Evolutionary conservation across 2,888 invertebrate species (phyloP).

Genomic region (Thymelicus acteon): DNA sequence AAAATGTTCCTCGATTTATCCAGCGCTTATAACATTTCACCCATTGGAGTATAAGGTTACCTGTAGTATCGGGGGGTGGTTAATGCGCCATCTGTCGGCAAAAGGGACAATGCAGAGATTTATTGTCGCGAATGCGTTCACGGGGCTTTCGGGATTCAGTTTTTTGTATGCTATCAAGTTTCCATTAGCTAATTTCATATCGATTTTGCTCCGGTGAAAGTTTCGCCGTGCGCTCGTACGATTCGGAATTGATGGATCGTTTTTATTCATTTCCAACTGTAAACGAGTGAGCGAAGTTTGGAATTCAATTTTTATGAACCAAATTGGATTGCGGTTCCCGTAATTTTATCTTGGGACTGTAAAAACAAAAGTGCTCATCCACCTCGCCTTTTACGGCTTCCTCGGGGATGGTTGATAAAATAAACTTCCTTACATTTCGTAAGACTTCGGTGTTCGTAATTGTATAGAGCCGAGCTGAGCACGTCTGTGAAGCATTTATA

Average conservation of each 20-base stretch:
- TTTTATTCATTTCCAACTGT: constrained; percentile 73
- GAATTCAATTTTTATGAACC: constrained; percentile 72
- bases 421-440: constrained; percentile 23
- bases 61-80: constrained; percentile 64
- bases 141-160: constrained; percentile 69
- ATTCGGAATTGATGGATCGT: constrained; percentile 78
- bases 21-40: constrained; percentile 51
- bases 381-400: constrained; percentile 34
- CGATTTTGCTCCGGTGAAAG: constrained; percentile 67
- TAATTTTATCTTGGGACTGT: constrained; percentile 58
- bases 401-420: constrained; percentile 13
- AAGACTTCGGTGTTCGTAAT: constrained; percentile 35
- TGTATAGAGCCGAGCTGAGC: constrained; percentile 39
- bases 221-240: constrained; percentile 58
- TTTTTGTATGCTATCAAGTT: constrained; percentile 82
- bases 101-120: constrained; percentile 72
- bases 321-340: constrained; percentile 55
- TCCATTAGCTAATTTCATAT: constrained; percentile 84
- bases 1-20: constrained; percentile 31
- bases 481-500: constrained; percentile 67
- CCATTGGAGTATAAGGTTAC: constrained; percentile 69
- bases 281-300: constrained; percentile 65
- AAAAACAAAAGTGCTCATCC: constrained; percentile 43
- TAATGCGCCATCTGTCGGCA: constrained; percentile 75
- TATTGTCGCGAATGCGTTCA: constrained; percentile 77